Conservation (phyloP, 2,113 vertebrate genomes). For the Ictalurus furcatus region DNA sequence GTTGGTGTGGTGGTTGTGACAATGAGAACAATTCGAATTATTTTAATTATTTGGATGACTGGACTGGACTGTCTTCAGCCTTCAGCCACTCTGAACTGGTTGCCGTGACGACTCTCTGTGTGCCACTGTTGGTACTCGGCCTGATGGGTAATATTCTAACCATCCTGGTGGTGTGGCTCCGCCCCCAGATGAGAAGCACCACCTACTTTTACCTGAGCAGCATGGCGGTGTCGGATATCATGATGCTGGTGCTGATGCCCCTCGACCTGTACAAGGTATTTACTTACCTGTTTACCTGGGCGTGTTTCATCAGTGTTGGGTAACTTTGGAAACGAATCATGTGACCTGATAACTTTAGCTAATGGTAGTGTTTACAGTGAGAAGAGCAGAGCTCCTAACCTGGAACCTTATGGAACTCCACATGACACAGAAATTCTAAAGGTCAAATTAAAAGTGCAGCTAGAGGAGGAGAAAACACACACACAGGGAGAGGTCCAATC, state of each 20-base stretch:
- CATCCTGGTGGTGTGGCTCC: conserved; percentile 76
- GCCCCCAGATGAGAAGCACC: conserved; percentile 75
- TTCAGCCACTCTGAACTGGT: conserved; percentile 54
- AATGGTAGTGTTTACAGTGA: neutral
- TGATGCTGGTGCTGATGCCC: conserved; percentile 76
- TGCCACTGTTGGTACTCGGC: conserved; percentile 71
- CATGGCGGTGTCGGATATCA: conserved; percentile 76
- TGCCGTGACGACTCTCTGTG: conserved; percentile 70
- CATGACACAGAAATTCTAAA: neutral
- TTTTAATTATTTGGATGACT: neutral
- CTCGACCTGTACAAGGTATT: conserved; percentile 77
- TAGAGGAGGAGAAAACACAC: neutral
- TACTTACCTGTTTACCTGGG: neutral
- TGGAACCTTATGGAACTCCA: neutral
- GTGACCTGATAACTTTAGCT: neutral
- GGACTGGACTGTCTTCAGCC: neutral
- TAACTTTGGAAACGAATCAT: neutral
- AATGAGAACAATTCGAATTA: neutral
- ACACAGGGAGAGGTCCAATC: too few species aligned
- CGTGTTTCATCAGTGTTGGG: neutral
- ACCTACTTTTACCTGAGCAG: conserved; percentile 81
- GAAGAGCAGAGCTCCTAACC: too few species aligned
- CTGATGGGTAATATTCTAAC: conserved; percentile 74
- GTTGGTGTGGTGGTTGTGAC: conserved; percentile 40
- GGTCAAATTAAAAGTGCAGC: neutral